These are phyloP conservation scores for Chaetodon auriga DNA, from an alignment of 2,113 vertebrate genomes.

Conservation along the genomic window DNA sequence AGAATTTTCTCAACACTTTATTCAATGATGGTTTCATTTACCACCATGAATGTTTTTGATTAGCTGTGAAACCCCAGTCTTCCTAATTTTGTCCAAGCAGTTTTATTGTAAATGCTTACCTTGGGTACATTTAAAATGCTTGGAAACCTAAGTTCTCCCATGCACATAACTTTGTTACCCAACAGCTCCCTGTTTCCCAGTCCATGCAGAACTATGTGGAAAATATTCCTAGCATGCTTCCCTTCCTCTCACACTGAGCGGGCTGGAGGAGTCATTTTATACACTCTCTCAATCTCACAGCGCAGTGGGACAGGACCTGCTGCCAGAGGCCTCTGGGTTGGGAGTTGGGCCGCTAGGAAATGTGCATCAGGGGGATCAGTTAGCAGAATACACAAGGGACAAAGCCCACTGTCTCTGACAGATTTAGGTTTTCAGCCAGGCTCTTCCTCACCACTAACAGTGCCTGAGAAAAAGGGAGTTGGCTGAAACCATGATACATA, in stretches of 20 bases:
- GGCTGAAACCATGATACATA: background rate
- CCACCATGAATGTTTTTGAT: constrained; percentile 34
- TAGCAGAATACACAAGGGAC: constrained; percentile 27
- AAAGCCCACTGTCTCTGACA: constrained; percentile 2
- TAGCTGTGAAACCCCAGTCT: constrained; percentile 39
- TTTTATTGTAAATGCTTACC: constrained; percentile 57
- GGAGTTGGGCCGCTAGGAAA: constrained; percentile 34
- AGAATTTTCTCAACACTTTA: background rate
- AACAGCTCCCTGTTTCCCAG: constrained; percentile 46
- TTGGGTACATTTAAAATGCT: constrained; percentile 45
- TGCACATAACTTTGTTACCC: constrained; percentile 46
- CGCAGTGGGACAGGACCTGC: constrained; percentile 33
- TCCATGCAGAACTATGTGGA: constrained; percentile 68
- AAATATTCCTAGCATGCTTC: constrained; percentile 68
- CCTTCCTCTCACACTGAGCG: constrained; percentile 52
- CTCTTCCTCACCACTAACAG: constrained; percentile 16
- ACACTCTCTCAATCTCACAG: constrained; percentile 50
- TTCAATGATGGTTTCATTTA: constrained; percentile 16
- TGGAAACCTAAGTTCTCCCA: constrained; percentile 49
- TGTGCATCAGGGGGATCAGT: constrained; percentile 41
- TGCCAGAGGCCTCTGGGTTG: constrained; percentile 46
- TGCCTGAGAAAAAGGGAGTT: background rate
- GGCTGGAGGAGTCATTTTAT: constrained; percentile 61
- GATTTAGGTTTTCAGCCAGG: constrained; percentile 34
- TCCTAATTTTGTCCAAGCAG: constrained; percentile 34